Evolutionary conservation across 2,113 vertebrate genomes (phyloP).

Genomic region (Puffinus mauretanicus): DNA sequence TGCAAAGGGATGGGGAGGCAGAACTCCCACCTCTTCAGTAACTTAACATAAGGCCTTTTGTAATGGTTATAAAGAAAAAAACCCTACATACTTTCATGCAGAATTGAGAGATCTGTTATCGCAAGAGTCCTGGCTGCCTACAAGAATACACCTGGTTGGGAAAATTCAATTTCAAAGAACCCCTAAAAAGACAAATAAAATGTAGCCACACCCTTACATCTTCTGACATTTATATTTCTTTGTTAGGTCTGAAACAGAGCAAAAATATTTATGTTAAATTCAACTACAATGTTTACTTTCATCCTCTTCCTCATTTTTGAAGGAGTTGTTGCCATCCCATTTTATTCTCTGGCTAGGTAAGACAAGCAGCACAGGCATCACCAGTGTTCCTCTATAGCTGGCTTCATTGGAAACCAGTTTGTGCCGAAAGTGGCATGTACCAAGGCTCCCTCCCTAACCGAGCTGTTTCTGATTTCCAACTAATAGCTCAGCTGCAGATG

Average conservation of each 20-base stretch:
- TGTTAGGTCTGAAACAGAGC: not conserved
- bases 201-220: not conserved
- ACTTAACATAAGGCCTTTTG: not conserved
- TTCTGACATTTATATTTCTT: not conserved
- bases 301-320: not conserved
- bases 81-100: not conserved
- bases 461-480: constrained; percentile 11
- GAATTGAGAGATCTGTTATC: not conserved
- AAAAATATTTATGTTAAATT: not conserved
- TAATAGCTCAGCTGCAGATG: not conserved
- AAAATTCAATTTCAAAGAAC: not conserved
- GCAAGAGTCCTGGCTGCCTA: not conserved
- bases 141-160: not conserved
- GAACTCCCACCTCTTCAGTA: not conserved
- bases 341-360: not conserved
- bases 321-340: not conserved
- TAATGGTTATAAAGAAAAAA: not conserved
- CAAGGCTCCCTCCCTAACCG: not conserved
- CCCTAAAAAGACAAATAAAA: not conserved
- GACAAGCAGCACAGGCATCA: not conserved
- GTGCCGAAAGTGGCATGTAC: not conserved
- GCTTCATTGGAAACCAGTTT: not conserved
- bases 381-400: not conserved
- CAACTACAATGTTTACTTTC: not conserved
- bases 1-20: not conserved